Percentiles rank a stretch among this genome's conserved stretches.
Conservation (phyloP, 1,140 invertebrate species). For the Brachionus manjavacas region DNA sequence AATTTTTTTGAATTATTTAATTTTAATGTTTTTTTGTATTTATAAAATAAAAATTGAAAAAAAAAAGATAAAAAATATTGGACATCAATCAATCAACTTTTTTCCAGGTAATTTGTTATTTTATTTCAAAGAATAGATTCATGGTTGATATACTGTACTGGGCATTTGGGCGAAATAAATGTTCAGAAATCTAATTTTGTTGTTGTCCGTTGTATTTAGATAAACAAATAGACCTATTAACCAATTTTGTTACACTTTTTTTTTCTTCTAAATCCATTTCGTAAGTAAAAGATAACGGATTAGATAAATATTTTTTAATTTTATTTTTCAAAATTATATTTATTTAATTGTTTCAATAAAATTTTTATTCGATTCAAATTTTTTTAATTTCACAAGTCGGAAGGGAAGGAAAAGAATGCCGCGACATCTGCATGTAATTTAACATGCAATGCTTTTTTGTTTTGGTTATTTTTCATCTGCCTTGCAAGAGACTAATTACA, state of each 20-base stretch:
- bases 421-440: not conserved
- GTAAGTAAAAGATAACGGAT: not conserved
- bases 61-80: not conserved
- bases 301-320: not conserved
- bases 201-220: not conserved
- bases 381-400: too few relatives aligned
- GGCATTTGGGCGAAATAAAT: not conserved
- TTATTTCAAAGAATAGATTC: not conserved
- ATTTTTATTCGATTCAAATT: not conserved
- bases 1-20: slow-evolving; percentile 53
- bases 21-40: slow-evolving; percentile 18
- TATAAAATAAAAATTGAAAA: slow-evolving; percentile 4
- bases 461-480: not conserved
- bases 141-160: not conserved
- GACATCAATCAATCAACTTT: not conserved
- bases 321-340: not conserved
- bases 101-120: not conserved
- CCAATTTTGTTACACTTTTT: not conserved
- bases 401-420: not conserved
- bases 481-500: not conserved
- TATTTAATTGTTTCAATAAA: slow-evolving; percentile 1
- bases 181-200: not conserved
- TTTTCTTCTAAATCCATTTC: not conserved
- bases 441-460: not conserved
- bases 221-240: not conserved